A percentile compares a stretch with the other conserved stretches of the same genome.
Evolutionary conservation across 2,888 invertebrate genomes (phyloP).

Genomic region (Xiphydria camelus): DNA sequence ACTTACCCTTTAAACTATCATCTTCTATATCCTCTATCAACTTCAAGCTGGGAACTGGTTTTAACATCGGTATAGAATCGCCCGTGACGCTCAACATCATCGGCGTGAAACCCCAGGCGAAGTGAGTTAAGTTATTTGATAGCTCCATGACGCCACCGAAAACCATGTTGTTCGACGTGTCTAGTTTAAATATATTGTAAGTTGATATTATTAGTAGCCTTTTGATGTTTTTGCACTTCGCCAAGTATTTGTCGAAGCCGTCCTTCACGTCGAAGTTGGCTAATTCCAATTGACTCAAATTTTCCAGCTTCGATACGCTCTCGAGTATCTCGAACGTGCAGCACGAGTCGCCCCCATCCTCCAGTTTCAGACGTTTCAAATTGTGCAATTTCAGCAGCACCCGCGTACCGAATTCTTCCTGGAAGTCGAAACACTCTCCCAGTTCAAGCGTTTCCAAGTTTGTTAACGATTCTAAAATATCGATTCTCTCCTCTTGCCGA

Average conservation of each 20-base stretch:
- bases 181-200: conserved; percentile 84
- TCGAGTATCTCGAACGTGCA: conserved; percentile 68
- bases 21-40: conserved; percentile 47
- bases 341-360: conserved; percentile 73
- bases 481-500: conserved; percentile 63
- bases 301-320: conserved; percentile 67
- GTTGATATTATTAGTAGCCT: conserved; percentile 80
- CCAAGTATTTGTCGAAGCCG: conserved; percentile 76
- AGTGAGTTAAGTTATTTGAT: conserved; percentile 69
- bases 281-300: conserved; percentile 73
- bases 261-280: conserved; percentile 82
- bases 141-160: conserved; percentile 67
- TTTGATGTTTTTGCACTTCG: conserved; percentile 73
- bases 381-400: conserved; percentile 66
- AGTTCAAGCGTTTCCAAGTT: conserved; percentile 76
- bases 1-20: too few relatives aligned
- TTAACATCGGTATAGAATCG: conserved; percentile 76
- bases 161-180: conserved; percentile 79
- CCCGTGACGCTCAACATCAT: conserved; percentile 78
- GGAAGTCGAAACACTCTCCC: conserved; percentile 78
- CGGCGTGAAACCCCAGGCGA: conserved; percentile 83
- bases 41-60: conserved; percentile 72
- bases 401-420: conserved; percentile 68
- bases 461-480: conserved; percentile 66
- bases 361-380: conserved; percentile 73